phyloP scores from a whole-genome alignment of 2,113 vertebrate species.

The Puntigrus tetrazona region DNA sequence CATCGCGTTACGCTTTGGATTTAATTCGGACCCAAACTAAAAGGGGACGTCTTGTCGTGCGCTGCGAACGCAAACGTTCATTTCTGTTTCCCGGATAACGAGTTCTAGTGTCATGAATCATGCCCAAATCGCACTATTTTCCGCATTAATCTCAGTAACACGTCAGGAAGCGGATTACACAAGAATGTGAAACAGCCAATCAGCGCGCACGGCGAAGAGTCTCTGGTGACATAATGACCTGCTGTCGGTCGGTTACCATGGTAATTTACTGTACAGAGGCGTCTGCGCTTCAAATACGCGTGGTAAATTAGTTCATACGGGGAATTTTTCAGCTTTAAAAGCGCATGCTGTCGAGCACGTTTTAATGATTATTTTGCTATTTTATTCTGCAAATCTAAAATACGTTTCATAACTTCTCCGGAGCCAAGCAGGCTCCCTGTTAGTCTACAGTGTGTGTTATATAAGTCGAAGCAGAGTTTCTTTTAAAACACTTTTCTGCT shows the following conservation, averaged over 20 bases:
- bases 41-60: background rate
- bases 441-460: background rate
- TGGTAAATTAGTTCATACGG: slow-evolving; percentile 32
- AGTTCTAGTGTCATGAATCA: background rate
- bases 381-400: background rate
- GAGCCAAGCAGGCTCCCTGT: background rate
- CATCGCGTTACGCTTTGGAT: background rate
- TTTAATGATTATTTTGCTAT: background rate
- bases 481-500: background rate
- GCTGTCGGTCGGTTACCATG: slow-evolving; percentile 69
- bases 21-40: background rate
- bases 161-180: slow-evolving; percentile 47
- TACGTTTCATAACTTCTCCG: background rate
- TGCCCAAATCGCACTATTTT: slow-evolving; percentile 7
- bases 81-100: background rate
- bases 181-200: slow-evolving; percentile 62
- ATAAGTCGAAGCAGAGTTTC: background rate
- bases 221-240: slow-evolving; percentile 70
- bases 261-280: slow-evolving; percentile 64
- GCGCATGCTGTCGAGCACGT: background rate
- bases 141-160: slow-evolving; percentile 55
- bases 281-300: slow-evolving; percentile 49
- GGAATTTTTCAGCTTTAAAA: slow-evolving; percentile 27
- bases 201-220: slow-evolving; percentile 58
- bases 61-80: background rate